phyloP scores from a whole-genome alignment of 92 coral and sea anemone species.

The Zoanthus gigantus region DNA sequence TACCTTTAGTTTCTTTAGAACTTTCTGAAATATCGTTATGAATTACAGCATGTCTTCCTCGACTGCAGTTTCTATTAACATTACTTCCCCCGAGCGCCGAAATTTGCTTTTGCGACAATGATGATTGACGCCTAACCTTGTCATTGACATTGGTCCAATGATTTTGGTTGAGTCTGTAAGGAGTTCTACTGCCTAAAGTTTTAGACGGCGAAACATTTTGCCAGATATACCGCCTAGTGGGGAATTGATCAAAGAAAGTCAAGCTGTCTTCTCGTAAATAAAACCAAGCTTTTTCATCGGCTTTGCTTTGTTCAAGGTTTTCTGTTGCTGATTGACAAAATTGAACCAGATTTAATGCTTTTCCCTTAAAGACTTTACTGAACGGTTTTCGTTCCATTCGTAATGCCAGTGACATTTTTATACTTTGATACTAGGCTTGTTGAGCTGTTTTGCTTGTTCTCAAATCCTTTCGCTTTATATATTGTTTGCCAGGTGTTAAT shows the following conservation, averaged over 20 bases:
- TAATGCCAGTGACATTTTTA: constrained; percentile 8
- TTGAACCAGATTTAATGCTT: constrained; percentile 3
- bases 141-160: too few species aligned
- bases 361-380: constrained; percentile 24
- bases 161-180: too few species aligned
- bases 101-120: too few species aligned
- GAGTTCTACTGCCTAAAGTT: too few species aligned
- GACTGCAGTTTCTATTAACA: too few species aligned
- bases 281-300: neutral
- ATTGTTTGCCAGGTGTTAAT: neutral
- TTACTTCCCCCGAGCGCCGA: too few species aligned
- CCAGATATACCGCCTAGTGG: neutral
- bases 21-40: neutral
- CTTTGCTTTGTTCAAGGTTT: neutral
- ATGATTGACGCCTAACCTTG: too few species aligned
- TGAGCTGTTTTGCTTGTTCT: neutral
- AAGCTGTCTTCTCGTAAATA: neutral
- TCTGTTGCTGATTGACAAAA: neutral
- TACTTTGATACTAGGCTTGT: neutral
- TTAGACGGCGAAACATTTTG: too few species aligned
- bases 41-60: too few species aligned
- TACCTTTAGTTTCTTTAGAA: neutral
- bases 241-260: neutral
- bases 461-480: neutral
- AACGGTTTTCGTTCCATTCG: constrained; percentile 31